A percentile compares a stretch with the other conserved stretches of the same genome.
Evolutionary conservation across 2,888 invertebrate species (phyloP).

Genomic region (Sarcophaga caerulescens): DNA sequence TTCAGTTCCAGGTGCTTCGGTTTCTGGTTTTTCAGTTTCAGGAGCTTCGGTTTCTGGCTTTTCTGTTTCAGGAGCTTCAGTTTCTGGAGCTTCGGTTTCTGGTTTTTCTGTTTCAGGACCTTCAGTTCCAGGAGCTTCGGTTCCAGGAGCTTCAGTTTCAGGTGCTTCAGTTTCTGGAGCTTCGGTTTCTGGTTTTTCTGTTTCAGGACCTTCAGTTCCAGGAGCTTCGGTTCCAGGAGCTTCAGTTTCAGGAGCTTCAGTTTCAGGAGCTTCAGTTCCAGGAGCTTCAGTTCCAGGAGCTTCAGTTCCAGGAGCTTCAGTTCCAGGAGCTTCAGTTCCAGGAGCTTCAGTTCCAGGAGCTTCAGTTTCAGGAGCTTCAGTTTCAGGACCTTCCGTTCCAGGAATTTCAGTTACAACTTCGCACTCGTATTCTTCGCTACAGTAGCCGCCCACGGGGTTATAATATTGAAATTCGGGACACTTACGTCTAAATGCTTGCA

Average conservation of each 20-base stretch:
- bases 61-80: not conserved
- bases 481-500: slow-evolving; percentile 20
- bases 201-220: slow-evolving; percentile 10
- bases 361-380: not conserved
- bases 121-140: not conserved
- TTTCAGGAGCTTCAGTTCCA: not conserved
- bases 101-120: not conserved
- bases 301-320: not conserved
- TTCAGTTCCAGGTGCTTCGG: not conserved
- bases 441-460: slow-evolving; percentile 68
- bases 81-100: not conserved
- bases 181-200: not conserved
- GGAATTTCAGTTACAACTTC: not conserved
- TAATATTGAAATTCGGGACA: slow-evolving; percentile 73
- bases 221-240: not conserved
- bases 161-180: not conserved
- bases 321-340: not conserved
- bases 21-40: not conserved
- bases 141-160: not conserved
- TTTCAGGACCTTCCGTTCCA: not conserved
- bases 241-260: slow-evolving; percentile 2
- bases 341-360: slow-evolving; percentile 1
- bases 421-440: slow-evolving; percentile 68
- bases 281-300: not conserved
- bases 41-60: not conserved